These are phyloP conservation scores for Eurytoma adleriae DNA, from an alignment of 2,888 invertebrate genomes.

Conservation along the genomic window DNA sequence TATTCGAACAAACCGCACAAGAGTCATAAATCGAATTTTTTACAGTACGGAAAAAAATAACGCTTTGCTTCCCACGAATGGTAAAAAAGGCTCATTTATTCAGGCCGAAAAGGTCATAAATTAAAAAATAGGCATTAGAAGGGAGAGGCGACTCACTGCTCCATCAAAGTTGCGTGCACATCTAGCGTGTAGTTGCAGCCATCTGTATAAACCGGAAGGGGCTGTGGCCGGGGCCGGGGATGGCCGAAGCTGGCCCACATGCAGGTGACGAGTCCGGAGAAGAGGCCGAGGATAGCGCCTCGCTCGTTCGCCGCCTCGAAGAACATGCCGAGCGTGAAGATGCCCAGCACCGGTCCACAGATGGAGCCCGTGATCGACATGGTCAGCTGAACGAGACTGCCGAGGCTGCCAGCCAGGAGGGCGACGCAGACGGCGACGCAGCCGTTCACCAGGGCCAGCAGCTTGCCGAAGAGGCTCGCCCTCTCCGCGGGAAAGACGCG, in stretches of 20 bases:
- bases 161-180: too few relatives aligned
- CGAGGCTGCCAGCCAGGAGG: slow-evolving; percentile 65
- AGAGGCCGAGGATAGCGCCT: slow-evolving; percentile 67
- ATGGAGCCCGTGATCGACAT: slow-evolving; percentile 90
- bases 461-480: slow-evolving; percentile 81
- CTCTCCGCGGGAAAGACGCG: slow-evolving; percentile 84
- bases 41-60: too few relatives aligned
- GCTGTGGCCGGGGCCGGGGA: slow-evolving; percentile 59
- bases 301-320: slow-evolving; percentile 86
- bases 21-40: too few relatives aligned
- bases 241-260: slow-evolving; percentile 65
- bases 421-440: slow-evolving; percentile 65
- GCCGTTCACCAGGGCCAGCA: slow-evolving; percentile 65
- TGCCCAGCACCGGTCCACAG: slow-evolving; percentile 90
- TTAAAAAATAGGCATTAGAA: too few relatives aligned
- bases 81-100: too few relatives aligned
- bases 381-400: slow-evolving; percentile 78
- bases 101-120: too few relatives aligned
- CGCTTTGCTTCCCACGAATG: too few relatives aligned
- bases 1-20: too few relatives aligned
- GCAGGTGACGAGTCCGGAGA: slow-evolving; percentile 59
- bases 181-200: slow-evolving; percentile 44
- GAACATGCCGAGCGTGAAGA: slow-evolving; percentile 92
- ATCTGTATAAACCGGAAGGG: slow-evolving; percentile 61
- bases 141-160: too few relatives aligned